Conservation (phyloP, 2,113 vertebrate genomes). For the Uria lomvia region DNA sequence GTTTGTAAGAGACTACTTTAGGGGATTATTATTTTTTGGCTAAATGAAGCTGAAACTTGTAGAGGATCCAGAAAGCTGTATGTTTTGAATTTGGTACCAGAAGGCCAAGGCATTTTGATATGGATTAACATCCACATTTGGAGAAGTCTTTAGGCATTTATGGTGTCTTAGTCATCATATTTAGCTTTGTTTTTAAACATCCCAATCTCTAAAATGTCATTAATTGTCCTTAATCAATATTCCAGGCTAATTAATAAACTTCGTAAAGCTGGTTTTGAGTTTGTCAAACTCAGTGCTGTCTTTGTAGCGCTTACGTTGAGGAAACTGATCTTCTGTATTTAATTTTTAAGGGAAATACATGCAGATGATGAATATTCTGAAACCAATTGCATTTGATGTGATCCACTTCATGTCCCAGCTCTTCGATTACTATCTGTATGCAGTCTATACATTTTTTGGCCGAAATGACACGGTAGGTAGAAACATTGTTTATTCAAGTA, state of each 20-base stretch:
- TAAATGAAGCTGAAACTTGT: neutral
- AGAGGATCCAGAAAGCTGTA: neutral
- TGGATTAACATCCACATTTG: neutral
- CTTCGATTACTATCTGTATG: constrained; percentile 98
- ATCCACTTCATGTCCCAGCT: constrained; percentile 98
- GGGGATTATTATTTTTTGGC: neutral
- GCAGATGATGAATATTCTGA: constrained; percentile 99
- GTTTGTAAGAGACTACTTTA: neutral
- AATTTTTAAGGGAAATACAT: constrained; percentile 90
- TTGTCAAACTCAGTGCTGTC: neutral
- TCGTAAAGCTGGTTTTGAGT: neutral
- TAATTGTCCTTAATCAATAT: neutral
- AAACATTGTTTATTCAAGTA: neutral
- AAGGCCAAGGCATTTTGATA: neutral
- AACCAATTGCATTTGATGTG: constrained; percentile 97
- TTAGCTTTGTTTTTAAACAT: neutral
- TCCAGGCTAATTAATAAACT: neutral
- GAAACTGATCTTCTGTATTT: constrained; percentile 26
- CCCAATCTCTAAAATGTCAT: neutral
- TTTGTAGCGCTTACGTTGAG: neutral
- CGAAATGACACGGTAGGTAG: constrained; percentile 91
- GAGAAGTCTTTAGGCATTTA: neutral
- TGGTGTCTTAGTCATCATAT: neutral
- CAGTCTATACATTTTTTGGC: constrained; percentile 96
- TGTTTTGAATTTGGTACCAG: neutral